Conservation (phyloP, 2,113 vertebrate species). For the Ardeotis arabs region DNA sequence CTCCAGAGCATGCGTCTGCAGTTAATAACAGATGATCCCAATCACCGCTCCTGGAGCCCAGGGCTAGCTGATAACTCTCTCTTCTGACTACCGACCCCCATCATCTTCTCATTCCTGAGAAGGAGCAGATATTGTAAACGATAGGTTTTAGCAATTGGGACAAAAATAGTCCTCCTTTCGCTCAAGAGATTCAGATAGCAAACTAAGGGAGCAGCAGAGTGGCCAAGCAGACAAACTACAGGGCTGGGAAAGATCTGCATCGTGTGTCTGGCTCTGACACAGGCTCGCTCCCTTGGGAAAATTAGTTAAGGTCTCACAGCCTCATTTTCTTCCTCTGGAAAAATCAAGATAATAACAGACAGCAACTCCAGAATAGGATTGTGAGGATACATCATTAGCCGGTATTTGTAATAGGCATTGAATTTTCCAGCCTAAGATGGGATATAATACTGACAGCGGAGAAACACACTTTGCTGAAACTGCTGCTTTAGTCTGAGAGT, state of each 20-base stretch:
- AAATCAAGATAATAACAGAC: background rate
- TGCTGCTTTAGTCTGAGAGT: background rate
- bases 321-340: background rate
- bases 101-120: slow-evolving; percentile 45
- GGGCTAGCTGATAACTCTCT: slow-evolving; percentile 48
- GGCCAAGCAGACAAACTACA: background rate
- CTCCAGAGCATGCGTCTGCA: background rate
- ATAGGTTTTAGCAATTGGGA: background rate
- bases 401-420: background rate
- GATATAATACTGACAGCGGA: background rate
- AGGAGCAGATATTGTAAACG: slow-evolving; percentile 15
- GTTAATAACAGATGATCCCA: slow-evolving; percentile 59
- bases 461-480: background rate
- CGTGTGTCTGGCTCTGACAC: background rate
- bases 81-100: slow-evolving; percentile 25
- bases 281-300: background rate
- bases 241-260: background rate
- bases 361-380: background rate
- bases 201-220: background rate
- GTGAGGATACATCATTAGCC: background rate
- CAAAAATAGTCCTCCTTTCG: slow-evolving; percentile 35
- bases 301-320: background rate
- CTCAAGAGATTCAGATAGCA: slow-evolving; percentile 10
- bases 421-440: background rate
- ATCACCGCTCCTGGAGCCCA: slow-evolving; percentile 23